Base-by-base conservation (phyloP, 2,888 invertebrate genomes). In the Chorisops tibialis region DNA sequence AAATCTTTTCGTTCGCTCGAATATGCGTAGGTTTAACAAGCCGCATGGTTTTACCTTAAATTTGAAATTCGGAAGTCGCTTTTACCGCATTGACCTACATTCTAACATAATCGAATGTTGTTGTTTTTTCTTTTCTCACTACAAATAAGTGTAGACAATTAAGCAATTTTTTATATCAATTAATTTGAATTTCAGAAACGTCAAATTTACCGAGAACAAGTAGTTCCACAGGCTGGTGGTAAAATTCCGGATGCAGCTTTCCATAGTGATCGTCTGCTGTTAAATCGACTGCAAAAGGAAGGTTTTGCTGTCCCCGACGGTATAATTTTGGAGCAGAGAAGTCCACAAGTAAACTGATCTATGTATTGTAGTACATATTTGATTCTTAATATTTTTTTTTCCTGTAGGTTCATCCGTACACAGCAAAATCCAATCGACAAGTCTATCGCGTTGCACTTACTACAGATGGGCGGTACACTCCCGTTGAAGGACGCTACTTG, bases 181-280 rank as follows among this genome's bases (percentile, higher is more conserved):
- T n/a, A n/a, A n/a, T n/a, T n/a, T n/a, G n/a, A n/a, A n/a, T 79
- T 80, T 75, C 66, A 81, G 76, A 85, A 85, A 72, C 78, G 85
- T 35, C 84, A 85, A 74, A 80, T 86, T 67, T 86, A 82, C 73
- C 80, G 85, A 16, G 85, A 86, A 68, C 82, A 85, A 71, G 80
- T 85, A 16, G 70, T 83, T 49, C 85, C 85, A 7, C 81, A 81
- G 67, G 77, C 80, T 37, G 85, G 85, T 38, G 85, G 85, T 1
- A 84, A 84, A 72, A 84, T 85, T 67, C 85, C 85, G 0, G 85
- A 84, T 62, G 81, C 82, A 43, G 85, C 85, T 6, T 85, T 85
- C 67, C 78, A 80, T 65, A 79, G 82, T 0, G 84, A 85, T 72
- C 80, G 85, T 11, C 72, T 85, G 48, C 80, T 81, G 41, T 72